Evolutionary conservation across 2,888 invertebrate genomes (phyloP), one percentile per base, ranked within the genome.

Genomic region (Acholoe squamosa): DNA sequence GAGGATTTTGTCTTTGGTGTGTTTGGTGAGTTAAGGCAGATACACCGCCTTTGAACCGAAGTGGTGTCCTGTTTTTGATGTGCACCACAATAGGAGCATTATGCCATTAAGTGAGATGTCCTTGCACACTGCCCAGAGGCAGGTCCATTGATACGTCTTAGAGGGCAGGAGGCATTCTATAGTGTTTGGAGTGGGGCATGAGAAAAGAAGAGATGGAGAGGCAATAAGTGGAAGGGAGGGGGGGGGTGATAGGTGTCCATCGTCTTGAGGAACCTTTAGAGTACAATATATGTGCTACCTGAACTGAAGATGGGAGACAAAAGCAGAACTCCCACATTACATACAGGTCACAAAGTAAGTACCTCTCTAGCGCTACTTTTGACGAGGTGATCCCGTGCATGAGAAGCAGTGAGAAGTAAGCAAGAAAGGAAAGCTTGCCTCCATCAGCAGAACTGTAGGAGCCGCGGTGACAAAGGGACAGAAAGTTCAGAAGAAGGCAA

Each of bases 31-130:
- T n/a, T n/a, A 5, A 25, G 28, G 25, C 16, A 76, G 25, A 76
- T 28, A 7, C 14, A 31, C 31, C 28, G 28, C 76, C 76, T 76
- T 76, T 76, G 76, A 76, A 28, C 28, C 28, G 16, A 28, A 31
- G 76, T 76, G 76, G 76, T 19, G 19, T 76, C 76, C 5, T 22
- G n/a, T 76, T 76, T 71, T 76, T 80, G 80, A 43, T 80, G 80
- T 80, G 43, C 33, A 16, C 14, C 33, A 33, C 34, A 43, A 14
- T 43, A 7, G 19, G 34, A 80, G 80, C 19, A 14, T 80, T 33
- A 80, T n/a, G 14, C 80, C 80, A 80, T 71, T 71, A 71, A 25
- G 31, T 28, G 28, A 28, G 71, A 25, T 71, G 71, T 71, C 5
- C 43, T 43, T 43, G 7, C 14, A 61, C 61, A 19, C 61, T 61